Evolutionary conservation across 2,888 invertebrate genomes (phyloP), one percentile per base, ranked within the genome.

Genomic region (Thymelicus sylvestris): DNA sequence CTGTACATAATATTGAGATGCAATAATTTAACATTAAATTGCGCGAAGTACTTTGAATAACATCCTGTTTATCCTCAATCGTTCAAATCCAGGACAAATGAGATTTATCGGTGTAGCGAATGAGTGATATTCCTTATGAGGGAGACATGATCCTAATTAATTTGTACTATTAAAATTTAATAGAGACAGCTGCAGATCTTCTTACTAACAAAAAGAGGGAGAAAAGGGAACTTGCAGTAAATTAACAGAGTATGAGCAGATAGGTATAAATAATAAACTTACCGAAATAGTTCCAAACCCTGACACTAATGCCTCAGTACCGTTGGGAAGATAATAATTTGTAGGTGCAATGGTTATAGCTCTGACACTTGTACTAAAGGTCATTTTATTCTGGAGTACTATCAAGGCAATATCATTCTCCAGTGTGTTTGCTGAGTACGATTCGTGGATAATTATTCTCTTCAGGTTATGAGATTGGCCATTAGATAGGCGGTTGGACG

Each of bases 321-420:
- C 92, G 72, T 73, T 79, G 47, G 86, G 78, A 13, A 93, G 73
- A 7, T 73, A 67, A 13, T 83, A 78, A 72, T 79, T 74, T 50
- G 78, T 61, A 1, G 80, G 73, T 12, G 92, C 87, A 66, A 89
- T 76, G 1, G 75, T 31, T n/a, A 93, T 77, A 5, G 88, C 77
- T 41, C 74, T 77, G 4, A 91, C 80, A 24, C 77, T 84, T 47
- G 74, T 55, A 44, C 83, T 79, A 15, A 90, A 89, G 0, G 72
- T 76, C 10, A 94, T 90, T 12, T 74, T 73, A 38, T 76, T 84
- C 0, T 74, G 68, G 7, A 89, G 86, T 44, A 82, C 77, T 6
- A 93, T 66, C 67, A 94, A 66, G 0, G 89, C 89, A 48, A 94
- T 90, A 69, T 94, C 94, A 73, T 92, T 83, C 67, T 86, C 83